Evolutionary conservation across 2,888 invertebrate genomes (phyloP), one percentile per base, ranked within the genome.

Genomic region (Stegophylla sp.): DNA sequence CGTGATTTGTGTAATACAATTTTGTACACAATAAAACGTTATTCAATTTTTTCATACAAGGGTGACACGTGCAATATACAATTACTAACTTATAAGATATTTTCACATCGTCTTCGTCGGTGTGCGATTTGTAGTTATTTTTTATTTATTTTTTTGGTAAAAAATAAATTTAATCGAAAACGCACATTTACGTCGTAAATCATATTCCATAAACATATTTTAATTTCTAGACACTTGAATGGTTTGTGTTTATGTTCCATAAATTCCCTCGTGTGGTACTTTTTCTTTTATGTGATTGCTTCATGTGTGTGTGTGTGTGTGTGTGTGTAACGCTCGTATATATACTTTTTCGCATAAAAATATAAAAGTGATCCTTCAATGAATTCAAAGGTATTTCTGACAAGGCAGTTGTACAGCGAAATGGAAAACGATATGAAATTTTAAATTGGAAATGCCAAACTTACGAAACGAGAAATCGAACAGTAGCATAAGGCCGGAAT

Each of bases 381-480:
- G 66, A 66, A 66, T 63, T 66, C 75, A 76, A 66, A 76, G 75
- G 75, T 66, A 53, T 75, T 53, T 41, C 34, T 64, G 75, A 75
- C 75, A 75, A 51, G 64, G 64, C 51, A 26, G 45, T 23, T 71
- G 41, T 59, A 72, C n/a, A 26, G 43, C 66, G 66, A n/a, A 66
- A 64, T 56, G 77, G 67, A 67, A 69, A 77, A 77, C 69, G 69
- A 79, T 69, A 79, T 79, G 61, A 71, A 79, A 79, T 69, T 79
- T 79, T 79, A 79, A 79, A 79, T 79, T 79, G 79, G 79, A 79
- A 79, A 79, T 79, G 79, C 79, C 79, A 79, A 79, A 79, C 79
- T 71, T 61, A 61, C 23, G 61, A 28, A 48, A 79, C 69, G 69
- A 79, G 61, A 71, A 79, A 79, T 79, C 79, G 79, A 79, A 79